Evolutionary conservation across 2,797 vertebrate species (phyloP).

Genomic region (Labeo calbasu): DNA sequence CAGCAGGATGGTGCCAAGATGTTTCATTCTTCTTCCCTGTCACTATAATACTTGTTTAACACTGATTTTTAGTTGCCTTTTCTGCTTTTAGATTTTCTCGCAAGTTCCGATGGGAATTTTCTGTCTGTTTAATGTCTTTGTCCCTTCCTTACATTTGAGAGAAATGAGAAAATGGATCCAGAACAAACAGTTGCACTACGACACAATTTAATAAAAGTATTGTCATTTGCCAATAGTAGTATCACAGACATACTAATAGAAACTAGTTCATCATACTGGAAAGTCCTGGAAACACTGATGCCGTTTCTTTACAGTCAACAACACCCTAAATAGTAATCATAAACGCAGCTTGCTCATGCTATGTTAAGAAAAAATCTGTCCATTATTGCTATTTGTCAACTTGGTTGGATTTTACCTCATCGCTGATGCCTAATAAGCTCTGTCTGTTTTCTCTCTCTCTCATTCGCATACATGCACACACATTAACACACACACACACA

Average conservation of each 20-base stretch:
- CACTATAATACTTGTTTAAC: too few species aligned
- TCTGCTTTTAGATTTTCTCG: not conserved
- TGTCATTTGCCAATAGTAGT: not conserved
- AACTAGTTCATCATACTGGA: not conserved
- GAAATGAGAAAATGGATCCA: not conserved
- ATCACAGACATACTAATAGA: not conserved
- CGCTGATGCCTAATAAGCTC: not conserved
- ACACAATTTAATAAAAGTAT: not conserved
- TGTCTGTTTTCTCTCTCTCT: slow-evolving; percentile 2
- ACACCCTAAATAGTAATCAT: not conserved
- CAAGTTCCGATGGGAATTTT: not conserved
- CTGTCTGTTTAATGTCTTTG: not conserved
- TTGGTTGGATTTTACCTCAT: not conserved
- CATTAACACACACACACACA: not conserved
- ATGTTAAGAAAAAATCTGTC: too few species aligned
- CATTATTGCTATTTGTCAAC: not conserved
- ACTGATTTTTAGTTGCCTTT: not conserved
- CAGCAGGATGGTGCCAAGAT: not conserved
- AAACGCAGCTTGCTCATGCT: not conserved
- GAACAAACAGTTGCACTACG: not conserved
- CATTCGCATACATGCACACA: not conserved
- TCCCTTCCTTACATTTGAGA: not conserved
- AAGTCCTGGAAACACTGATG: not conserved
- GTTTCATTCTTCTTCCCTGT: not conserved
- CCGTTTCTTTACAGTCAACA: not conserved